Conservation (phyloP, 64 coral and sea anemone species). For the Exaiptasia diaphana region DNA sequence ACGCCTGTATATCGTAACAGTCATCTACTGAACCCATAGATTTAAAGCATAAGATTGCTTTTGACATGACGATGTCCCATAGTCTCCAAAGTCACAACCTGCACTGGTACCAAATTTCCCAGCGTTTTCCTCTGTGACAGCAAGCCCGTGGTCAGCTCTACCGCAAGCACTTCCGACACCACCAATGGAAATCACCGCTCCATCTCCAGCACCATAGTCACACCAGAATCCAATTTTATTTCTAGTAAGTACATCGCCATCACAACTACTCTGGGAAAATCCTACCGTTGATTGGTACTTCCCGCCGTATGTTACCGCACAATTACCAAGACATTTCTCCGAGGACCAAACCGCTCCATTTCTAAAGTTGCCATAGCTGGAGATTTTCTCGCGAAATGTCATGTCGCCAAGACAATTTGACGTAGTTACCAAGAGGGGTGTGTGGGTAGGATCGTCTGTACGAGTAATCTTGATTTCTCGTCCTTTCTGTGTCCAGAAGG, state of each 20-base stretch:
- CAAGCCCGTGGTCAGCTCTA: conserved; percentile 3
- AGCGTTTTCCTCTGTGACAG: background rate
- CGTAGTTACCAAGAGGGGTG: background rate
- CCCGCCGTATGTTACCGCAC: background rate
- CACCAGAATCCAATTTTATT: conserved; percentile 28
- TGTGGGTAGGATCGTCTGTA: conserved; percentile 3
- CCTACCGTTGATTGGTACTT: background rate
- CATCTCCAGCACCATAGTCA: background rate
- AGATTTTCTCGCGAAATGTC: background rate
- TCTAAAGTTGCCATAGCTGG: conserved; percentile 13
- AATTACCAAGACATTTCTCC: conserved; percentile 5
- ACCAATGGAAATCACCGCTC: conserved; percentile 14
- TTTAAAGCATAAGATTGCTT: background rate
- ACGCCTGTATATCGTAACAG: too few species aligned
- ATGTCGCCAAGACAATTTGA: background rate
- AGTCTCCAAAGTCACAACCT: background rate
- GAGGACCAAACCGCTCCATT: background rate
- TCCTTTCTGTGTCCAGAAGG: conserved; percentile 11
- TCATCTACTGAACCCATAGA: conserved; percentile 18
- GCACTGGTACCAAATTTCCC: background rate
- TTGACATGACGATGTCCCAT: background rate
- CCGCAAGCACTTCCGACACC: background rate
- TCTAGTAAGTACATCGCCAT: background rate
- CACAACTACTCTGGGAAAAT: background rate
- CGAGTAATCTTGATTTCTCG: conserved; percentile 8